These are phyloP conservation scores for Caenorhabditis sinica DNA, from an alignment of 2,888 invertebrate species.

Conservation along the genomic window DNA sequence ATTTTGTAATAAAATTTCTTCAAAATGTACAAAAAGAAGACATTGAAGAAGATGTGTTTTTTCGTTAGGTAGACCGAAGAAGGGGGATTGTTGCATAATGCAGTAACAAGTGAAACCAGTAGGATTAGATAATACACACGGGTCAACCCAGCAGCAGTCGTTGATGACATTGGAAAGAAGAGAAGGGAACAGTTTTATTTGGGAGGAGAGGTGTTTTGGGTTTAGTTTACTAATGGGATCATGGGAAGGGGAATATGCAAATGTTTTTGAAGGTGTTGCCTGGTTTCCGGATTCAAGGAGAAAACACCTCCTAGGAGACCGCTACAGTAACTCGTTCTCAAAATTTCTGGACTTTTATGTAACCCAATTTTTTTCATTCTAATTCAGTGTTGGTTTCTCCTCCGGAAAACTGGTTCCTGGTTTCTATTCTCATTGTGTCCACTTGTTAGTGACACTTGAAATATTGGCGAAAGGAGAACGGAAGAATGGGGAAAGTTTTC, in stretches of 20 bases:
- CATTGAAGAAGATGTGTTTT: neutral
- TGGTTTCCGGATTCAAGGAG: neutral
- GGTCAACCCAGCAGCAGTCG: neutral
- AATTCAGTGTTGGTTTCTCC: neutral
- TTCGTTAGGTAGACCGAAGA: neutral
- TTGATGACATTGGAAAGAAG: too few relatives aligned
- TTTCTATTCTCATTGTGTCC: conserved; percentile 5
- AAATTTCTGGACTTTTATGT: neutral
- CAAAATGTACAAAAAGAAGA: neutral
- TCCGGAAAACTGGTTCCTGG: conserved; percentile 25
- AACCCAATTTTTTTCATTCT: neutral
- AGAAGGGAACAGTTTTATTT: neutral
- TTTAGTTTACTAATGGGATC: neutral
- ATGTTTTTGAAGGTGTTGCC: neutral
- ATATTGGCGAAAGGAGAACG: neutral
- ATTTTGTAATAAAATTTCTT: neutral
- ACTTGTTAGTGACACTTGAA: conserved; percentile 38
- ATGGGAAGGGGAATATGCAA: neutral
- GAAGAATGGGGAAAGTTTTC: conserved; percentile 5
- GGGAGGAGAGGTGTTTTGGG: neutral
- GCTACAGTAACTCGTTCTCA: too few relatives aligned
- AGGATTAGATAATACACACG: conserved; percentile 52
- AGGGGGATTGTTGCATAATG: conserved; percentile 4
- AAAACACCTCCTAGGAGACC: too few relatives aligned
- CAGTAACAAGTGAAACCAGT: conserved; percentile 50